Evolutionary conservation across 2,888 invertebrate genomes (phyloP).

Genomic region (Rhynchonema sp.): DNA sequence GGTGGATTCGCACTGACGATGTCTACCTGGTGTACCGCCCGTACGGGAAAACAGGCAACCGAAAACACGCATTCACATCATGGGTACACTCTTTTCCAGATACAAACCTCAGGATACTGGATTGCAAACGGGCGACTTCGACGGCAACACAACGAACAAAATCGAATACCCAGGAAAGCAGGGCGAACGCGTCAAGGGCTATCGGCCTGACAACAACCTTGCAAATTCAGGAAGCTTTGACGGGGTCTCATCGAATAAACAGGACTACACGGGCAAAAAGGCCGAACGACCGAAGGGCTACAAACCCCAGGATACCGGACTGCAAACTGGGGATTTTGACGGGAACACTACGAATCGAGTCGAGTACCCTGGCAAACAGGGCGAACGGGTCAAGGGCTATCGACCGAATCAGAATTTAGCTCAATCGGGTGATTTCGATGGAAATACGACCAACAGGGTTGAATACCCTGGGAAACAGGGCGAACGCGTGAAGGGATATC

Average conservation of each 20-base stretch:
- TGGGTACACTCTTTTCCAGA: not conserved
- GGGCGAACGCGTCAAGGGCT: not conserved
- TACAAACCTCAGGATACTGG: not conserved
- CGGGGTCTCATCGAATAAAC: not conserved
- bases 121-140: not conserved
- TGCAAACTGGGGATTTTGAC: not conserved
- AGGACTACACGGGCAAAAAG: not conserved
- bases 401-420: not conserved
- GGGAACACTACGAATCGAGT: not conserved
- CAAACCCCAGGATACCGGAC: not conserved
- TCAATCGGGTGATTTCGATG: not conserved
- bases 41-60: not conserved
- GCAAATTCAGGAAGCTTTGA: not conserved
- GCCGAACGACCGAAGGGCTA: not conserved
- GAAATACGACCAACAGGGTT: not conserved
- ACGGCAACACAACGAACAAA: constrained; percentile 1
- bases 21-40: not conserved
- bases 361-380: not conserved
- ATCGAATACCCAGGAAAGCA: not conserved
- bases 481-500: not conserved
- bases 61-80: not conserved
- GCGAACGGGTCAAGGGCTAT: not conserved
- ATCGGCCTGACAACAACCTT: not conserved
- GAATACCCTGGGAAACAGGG: not conserved
- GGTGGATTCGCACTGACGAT: too few species aligned